phyloP scores from a whole-genome alignment of 2,113 vertebrate species.

The Pseudorhombus dupliciocellatus region DNA sequence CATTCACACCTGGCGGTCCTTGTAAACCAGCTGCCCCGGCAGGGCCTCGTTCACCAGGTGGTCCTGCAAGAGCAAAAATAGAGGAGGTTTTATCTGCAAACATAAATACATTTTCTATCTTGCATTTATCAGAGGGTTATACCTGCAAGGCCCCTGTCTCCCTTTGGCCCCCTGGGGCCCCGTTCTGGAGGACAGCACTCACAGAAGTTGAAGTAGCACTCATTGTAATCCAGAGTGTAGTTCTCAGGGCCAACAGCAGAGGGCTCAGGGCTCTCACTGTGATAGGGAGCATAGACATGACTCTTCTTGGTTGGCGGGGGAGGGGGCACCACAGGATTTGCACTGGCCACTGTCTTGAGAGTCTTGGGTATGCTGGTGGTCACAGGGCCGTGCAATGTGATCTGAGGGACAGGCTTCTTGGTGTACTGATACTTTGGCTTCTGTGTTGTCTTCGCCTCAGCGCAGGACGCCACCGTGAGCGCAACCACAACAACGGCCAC shows the following conservation, averaged over 20 bases:
- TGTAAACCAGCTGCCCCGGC: constrained; percentile 77
- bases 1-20: constrained; percentile 82
- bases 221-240: constrained; percentile 86
- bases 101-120: not conserved
- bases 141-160: constrained; percentile 87
- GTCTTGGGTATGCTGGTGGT: constrained; percentile 63
- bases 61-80: constrained; percentile 75
- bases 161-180: constrained; percentile 85
- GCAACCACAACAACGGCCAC: constrained; percentile 61
- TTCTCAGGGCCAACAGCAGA: constrained; percentile 82
- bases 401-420: constrained; percentile 82
- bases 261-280: constrained; percentile 67
- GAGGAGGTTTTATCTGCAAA: not conserved
- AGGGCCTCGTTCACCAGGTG: constrained; percentile 85
- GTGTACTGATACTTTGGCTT: constrained; percentile 85
- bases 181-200: constrained; percentile 87
- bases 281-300: constrained; percentile 50
- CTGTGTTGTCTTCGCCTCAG: constrained; percentile 83
- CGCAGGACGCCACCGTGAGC: constrained; percentile 37
- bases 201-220: constrained; percentile 95
- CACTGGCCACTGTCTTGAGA: constrained; percentile 43
- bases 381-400: constrained; percentile 64
- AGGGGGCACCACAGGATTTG: constrained; percentile 60
- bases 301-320: constrained; percentile 53
- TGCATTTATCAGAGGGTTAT: constrained; percentile 25